These are phyloP conservation scores for Poliocrania exsul DNA, from an alignment of 2,797 vertebrate species.

Conservation along the genomic window DNA sequence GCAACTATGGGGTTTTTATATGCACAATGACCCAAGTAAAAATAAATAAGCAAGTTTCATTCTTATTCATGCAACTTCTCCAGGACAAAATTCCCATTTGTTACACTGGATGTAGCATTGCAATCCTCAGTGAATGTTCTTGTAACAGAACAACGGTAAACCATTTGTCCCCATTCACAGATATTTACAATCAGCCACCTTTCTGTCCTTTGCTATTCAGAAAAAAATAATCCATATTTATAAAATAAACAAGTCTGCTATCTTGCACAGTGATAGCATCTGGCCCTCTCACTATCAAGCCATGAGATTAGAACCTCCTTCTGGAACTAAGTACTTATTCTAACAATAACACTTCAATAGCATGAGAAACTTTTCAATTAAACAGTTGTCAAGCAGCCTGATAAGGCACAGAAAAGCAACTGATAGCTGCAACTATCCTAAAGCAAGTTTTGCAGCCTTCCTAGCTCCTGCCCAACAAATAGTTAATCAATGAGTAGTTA, in stretches of 20 bases:
- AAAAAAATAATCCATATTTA: conserved; percentile 22
- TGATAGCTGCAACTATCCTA: neutral
- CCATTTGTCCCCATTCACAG: neutral
- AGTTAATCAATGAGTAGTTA: neutral
- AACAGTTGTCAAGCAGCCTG: neutral
- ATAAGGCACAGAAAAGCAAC: conserved; percentile 18
- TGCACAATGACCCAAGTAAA: neutral
- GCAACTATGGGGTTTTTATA: neutral
- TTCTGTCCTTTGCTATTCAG: neutral
- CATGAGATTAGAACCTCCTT: conserved; percentile 11
- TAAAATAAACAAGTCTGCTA: conserved; percentile 25
- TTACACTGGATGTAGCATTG: neutral
- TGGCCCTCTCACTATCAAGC: neutral
- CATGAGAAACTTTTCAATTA: conserved; percentile 30
- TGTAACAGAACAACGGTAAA: neutral
- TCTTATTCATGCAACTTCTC: neutral
- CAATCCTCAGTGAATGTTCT: neutral
- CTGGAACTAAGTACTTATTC: conserved; percentile 27
- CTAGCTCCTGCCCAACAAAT: neutral
- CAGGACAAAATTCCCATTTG: neutral
- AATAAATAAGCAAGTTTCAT: neutral
- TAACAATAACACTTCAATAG: conserved; percentile 46
- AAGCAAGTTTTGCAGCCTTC: neutral
- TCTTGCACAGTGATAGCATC: neutral
- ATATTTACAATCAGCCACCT: neutral